Conservation (phyloP, 2,888 invertebrate genomes). For the Metellina segmentata region DNA sequence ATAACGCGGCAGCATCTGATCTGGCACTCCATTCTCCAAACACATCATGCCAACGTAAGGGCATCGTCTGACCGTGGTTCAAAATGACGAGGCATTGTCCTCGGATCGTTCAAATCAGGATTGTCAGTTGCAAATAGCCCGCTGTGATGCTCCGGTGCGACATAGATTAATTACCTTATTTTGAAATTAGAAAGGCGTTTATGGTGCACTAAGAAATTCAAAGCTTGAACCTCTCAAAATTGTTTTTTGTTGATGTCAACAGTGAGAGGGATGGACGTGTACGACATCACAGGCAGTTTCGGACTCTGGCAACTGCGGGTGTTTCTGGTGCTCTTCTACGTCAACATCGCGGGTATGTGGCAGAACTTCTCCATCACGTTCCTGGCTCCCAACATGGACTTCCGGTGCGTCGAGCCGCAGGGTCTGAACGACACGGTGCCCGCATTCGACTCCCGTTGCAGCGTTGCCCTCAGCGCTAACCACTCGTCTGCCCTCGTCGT, state of each 20-base stretch:
- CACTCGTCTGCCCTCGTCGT: not conserved
- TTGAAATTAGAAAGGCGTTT: too few species aligned
- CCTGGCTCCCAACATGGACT: constrained; percentile 61
- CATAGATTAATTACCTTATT: too few species aligned
- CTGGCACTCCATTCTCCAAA: too few species aligned
- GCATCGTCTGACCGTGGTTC: too few species aligned
- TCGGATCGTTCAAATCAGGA: too few species aligned
- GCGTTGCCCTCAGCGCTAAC: not conserved
- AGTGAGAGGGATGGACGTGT: constrained; percentile 45
- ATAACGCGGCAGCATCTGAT: too few species aligned
- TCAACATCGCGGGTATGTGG: constrained; percentile 53
- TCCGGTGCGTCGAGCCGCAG: constrained; percentile 47
- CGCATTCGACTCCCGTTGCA: not conserved
- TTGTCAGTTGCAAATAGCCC: too few species aligned
- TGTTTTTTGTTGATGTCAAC: not conserved
- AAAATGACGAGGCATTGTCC: too few species aligned
- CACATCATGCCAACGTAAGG: too few species aligned
- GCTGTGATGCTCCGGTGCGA: too few species aligned
- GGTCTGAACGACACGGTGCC: not conserved
- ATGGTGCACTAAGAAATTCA: too few species aligned
- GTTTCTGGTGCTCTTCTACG: constrained; percentile 37
- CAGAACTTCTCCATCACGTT: constrained; percentile 68
- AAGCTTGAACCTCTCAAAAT: too few species aligned
- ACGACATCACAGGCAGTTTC: not conserved
- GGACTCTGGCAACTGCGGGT: constrained; percentile 48